phyloP scores from a whole-genome alignment of 1,140 invertebrate genomes.

The Drosophila busckii region DNA sequence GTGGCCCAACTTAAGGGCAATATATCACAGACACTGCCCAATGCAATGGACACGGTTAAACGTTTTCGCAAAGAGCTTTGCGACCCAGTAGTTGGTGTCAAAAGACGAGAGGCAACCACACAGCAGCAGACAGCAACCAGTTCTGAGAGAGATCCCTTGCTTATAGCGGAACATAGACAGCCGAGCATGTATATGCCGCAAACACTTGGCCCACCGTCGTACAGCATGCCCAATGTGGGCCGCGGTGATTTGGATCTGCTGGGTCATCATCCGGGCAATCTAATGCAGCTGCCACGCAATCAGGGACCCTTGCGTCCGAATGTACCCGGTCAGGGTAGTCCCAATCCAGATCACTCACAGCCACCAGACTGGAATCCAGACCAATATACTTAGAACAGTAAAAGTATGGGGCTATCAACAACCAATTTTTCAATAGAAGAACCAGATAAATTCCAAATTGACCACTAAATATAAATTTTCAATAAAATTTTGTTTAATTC shows the following conservation, averaged over 20 bases:
- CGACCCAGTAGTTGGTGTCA: slow-evolving; percentile 43
- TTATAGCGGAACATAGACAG: slow-evolving; percentile 12
- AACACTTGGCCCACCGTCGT: slow-evolving; percentile 5
- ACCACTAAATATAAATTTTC: no score
- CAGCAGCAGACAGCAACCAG: slow-evolving; percentile 15
- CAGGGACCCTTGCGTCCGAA: slow-evolving; percentile 81
- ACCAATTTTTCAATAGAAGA: no score
- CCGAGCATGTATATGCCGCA: not conserved
- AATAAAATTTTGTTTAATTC: no score
- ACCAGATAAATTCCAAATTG: no score
- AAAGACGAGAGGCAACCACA: slow-evolving; percentile 12
- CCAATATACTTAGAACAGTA: no score
- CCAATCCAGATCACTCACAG: slow-evolving; percentile 84
- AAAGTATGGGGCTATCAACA: no score
- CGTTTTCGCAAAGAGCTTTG: slow-evolving; percentile 78
- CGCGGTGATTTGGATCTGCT: slow-evolving; percentile 87
- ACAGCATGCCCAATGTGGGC: slow-evolving; percentile 80
- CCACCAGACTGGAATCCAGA: slow-evolving; percentile 79
- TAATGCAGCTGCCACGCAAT: slow-evolving; percentile 81
- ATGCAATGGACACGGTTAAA: slow-evolving; percentile 65
- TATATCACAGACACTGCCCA: slow-evolving; percentile 78
- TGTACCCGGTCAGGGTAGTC: slow-evolving; percentile 71
- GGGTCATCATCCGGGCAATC: slow-evolving; percentile 83
- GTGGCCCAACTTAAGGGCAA: slow-evolving; percentile 74
- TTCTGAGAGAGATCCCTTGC: slow-evolving; percentile 4